Conservation (phyloP, 1,140 invertebrate genomes). For the Mamestra configurata region DNA sequence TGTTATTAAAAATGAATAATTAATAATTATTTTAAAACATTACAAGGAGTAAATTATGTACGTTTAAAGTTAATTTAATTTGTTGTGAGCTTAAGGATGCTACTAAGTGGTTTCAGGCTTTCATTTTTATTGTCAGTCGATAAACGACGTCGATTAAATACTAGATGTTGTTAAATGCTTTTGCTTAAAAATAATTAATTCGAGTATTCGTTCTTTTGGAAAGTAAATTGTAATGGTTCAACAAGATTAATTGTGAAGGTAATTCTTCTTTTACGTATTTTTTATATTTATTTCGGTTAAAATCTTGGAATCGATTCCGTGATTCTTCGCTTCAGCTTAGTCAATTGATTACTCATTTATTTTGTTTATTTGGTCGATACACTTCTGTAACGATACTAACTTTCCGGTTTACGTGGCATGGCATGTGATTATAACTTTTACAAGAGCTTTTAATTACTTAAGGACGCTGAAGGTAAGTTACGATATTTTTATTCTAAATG, state of each 20-base stretch:
- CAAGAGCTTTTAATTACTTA: constrained; percentile 44
- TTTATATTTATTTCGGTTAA: constrained; percentile 37
- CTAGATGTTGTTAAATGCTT: constrained; percentile 14
- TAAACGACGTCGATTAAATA: constrained; percentile 33
- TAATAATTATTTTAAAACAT: constrained; percentile 84
- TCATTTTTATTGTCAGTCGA: constrained; percentile 46
- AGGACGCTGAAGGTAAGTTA: constrained; percentile 78
- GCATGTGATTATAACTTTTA: constrained; percentile 65
- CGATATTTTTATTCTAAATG: constrained; percentile 61
- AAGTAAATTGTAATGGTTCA: constrained; percentile 5
- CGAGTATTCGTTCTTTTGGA: constrained; percentile 10
- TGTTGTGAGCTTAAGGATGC: constrained; percentile 54
- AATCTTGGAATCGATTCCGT: constrained; percentile 83
- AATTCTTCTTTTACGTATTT: constrained; percentile 19
- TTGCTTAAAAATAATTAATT: constrained; percentile 43
- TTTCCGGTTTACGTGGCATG: constrained; percentile 62
- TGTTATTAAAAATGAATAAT: constrained; percentile 69
- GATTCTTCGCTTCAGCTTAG: constrained; percentile 62
- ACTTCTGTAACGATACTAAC: constrained; percentile 41
- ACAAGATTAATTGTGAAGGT: constrained; percentile 9
- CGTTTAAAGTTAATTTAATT: constrained; percentile 63
- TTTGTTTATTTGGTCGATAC: constrained; percentile 47
- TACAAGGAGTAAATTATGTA: constrained; percentile 85
- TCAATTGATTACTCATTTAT: constrained; percentile 52
- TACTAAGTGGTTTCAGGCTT: constrained; percentile 58